Evolutionary conservation across 1,140 invertebrate species (phyloP).

Genomic region (Eurosta solidaginis): DNA sequence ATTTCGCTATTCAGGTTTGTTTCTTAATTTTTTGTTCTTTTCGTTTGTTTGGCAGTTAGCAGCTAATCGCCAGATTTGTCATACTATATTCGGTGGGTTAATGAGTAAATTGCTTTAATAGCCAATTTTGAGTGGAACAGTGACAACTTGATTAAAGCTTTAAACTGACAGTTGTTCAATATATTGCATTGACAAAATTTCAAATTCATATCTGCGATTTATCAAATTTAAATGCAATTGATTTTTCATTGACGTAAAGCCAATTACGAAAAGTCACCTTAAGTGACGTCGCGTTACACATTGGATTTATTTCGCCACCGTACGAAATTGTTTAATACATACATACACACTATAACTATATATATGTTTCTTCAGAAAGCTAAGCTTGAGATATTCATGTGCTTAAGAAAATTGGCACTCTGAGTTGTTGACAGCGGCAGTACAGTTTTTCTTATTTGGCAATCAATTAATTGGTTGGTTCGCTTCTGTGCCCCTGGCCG

Average conservation of each 20-base stretch:
- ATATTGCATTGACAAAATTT: not conserved
- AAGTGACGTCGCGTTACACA: not conserved
- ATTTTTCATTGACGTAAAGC: constrained; percentile 1
- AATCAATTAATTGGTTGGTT: too few relatives aligned
- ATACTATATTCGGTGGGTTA: constrained; percentile 1
- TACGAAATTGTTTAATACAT: too few relatives aligned
- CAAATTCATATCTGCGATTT: constrained; percentile 8
- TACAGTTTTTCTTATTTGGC: too few relatives aligned
- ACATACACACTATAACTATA: too few relatives aligned
- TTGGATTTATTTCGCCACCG: not conserved
- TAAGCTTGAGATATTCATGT: too few relatives aligned
- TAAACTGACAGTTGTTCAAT: not conserved
- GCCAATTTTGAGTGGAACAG: not conserved
- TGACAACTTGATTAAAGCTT: constrained; percentile 24
- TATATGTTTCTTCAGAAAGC: too few relatives aligned
- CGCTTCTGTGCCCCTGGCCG: too few relatives aligned
- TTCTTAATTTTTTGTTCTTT: not conserved
- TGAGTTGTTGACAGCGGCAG: too few relatives aligned
- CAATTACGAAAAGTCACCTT: not conserved
- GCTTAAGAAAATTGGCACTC: too few relatives aligned
- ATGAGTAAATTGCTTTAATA: constrained; percentile 23
- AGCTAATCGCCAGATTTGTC: constrained; percentile 22
- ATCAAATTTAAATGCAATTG: constrained; percentile 15
- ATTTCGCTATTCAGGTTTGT: not conserved
- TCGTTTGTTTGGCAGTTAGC: not conserved